Evolutionary conservation across 2,113 vertebrate species (phyloP).

Genomic region (Nycticryphes semicollaris): DNA sequence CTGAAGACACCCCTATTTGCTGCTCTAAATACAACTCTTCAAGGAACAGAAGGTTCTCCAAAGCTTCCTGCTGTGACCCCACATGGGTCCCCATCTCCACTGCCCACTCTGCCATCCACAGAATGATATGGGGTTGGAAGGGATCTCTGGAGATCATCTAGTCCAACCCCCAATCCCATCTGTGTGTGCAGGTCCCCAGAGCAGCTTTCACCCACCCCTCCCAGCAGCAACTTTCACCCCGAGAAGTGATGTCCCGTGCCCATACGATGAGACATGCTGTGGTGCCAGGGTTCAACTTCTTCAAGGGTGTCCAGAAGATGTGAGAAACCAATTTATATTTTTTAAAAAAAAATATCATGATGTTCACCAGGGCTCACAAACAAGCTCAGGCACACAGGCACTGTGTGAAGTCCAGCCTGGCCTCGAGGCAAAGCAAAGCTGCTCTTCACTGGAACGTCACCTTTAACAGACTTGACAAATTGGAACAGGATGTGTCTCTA

Average conservation of each 20-base stretch:
- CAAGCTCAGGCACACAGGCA: not conserved
- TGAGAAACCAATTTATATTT: not conserved
- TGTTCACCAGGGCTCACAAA: not conserved
- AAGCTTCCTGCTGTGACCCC: too few relatives aligned
- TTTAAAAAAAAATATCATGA: not conserved
- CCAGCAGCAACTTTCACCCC: not conserved
- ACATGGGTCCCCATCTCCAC: rapidly evolving
- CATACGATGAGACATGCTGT: rapidly evolving
- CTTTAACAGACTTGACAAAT: not conserved
- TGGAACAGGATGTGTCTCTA: not conserved
- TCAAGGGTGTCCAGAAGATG: not conserved
- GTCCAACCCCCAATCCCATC: not conserved
- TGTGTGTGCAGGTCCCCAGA: rapidly evolving
- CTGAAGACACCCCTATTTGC: not conserved
- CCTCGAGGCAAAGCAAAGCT: not conserved
- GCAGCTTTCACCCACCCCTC: not conserved
- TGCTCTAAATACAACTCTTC: not conserved
- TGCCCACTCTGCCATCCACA: rapidly evolving
- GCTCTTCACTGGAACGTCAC: not conserved
- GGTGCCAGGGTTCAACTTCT: not conserved
- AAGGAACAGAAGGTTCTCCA: not conserved
- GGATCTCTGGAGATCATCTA: too few relatives aligned
- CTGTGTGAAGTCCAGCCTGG: not conserved
- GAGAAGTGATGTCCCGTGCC: not conserved
- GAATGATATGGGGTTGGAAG: too few relatives aligned